phyloP scores from a whole-genome alignment of 2,888 invertebrate genomes.

The Drosophila incognita region DNA sequence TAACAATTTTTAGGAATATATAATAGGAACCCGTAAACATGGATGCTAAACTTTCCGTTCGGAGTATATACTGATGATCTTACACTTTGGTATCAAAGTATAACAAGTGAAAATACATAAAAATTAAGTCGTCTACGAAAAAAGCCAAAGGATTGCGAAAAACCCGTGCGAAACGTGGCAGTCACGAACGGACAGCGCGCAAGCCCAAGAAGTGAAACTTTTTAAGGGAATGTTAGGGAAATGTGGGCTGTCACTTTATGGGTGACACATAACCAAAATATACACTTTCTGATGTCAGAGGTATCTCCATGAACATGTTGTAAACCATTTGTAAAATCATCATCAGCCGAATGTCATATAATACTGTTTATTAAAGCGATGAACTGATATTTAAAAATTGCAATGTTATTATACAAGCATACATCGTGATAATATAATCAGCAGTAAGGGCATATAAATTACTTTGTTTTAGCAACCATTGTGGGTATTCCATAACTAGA shows the following conservation, averaged over 20 bases:
- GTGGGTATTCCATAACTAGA: constrained; percentile 45
- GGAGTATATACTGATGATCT: neutral
- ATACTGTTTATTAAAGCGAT: neutral
- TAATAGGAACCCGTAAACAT: neutral
- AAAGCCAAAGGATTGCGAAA: neutral
- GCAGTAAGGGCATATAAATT: constrained; percentile 56
- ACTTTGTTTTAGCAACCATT: constrained; percentile 33
- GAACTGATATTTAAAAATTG: neutral
- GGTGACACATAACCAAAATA: neutral
- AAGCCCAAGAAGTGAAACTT: neutral
- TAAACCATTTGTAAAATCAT: neutral
- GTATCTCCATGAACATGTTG: neutral
- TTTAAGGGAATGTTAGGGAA: neutral
- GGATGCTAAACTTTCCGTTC: neutral
- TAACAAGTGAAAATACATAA: neutral
- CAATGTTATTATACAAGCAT: neutral
- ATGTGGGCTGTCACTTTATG: too few relatives aligned
- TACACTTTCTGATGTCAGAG: neutral
- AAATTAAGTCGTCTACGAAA: neutral
- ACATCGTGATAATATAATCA: neutral
- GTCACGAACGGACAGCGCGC: neutral
- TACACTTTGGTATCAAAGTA: neutral
- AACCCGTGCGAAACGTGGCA: neutral
- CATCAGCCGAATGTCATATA: neutral
- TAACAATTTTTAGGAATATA: neutral